phyloP scores from a whole-genome alignment of 2,797 vertebrate genomes.

The Oryzias dopingdopingensis region DNA sequence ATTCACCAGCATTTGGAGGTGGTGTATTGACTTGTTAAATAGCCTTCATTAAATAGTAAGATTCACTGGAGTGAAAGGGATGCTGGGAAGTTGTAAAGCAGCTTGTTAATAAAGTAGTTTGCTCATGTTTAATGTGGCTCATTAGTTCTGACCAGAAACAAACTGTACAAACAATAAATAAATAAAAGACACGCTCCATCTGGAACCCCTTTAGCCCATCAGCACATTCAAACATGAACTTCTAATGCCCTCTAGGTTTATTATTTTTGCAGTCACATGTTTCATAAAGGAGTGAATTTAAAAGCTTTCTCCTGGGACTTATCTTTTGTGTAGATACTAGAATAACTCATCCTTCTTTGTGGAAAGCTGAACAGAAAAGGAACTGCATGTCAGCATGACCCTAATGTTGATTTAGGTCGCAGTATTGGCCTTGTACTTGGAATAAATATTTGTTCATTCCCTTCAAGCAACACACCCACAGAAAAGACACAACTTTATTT shows the following conservation, averaged over 20 bases:
- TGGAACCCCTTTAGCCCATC: constrained; percentile 3
- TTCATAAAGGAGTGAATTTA: too few species aligned
- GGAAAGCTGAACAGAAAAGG: too few species aligned
- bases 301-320: too few species aligned
- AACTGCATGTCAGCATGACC: not conserved
- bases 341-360: too few species aligned
- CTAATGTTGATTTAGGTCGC: not conserved
- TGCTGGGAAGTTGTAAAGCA: constrained; percentile 26
- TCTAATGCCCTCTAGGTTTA: not conserved
- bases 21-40: constrained; percentile 8
- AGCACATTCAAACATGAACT: not conserved
- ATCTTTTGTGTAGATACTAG: too few species aligned
- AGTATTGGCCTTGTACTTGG: not conserved
- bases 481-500: too few species aligned
- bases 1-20: constrained; percentile 9
- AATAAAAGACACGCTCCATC: constrained; percentile 9
- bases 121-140: constrained; percentile 19
- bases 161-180: constrained; percentile 9
- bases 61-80: constrained; percentile 1
- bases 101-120: constrained; percentile 23
- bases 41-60: constrained; percentile 23
- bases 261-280: too few species aligned
- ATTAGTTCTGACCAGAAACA: constrained; percentile 21
- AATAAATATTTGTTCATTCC: not conserved
- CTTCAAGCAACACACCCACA: not conserved